Percentiles rank a stretch among this genome's conserved stretches.
Evolutionary conservation across 2,113 vertebrate genomes (phyloP).

Genomic region (Nycticebus coucang): DNA sequence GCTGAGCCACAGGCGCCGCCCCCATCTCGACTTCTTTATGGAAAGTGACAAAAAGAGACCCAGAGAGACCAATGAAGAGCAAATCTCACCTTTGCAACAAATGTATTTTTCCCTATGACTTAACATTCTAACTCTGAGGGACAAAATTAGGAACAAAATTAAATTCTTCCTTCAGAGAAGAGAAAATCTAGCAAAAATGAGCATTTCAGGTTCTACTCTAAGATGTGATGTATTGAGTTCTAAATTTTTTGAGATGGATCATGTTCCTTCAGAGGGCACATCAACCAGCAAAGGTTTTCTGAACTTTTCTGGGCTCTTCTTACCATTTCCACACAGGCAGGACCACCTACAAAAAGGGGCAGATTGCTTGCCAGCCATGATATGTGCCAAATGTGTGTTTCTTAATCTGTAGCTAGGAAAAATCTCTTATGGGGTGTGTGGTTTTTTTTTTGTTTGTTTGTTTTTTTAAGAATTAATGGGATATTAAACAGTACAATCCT

Average conservation of each 20-base stretch:
- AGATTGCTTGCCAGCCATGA: neutral
- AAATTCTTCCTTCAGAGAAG: slow-evolving; percentile 7
- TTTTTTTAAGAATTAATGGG: neutral
- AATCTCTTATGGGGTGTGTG: neutral
- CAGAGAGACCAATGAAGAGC: neutral
- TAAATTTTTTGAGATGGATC: neutral
- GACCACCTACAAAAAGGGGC: neutral
- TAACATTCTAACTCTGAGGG: slow-evolving; percentile 39
- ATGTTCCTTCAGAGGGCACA: neutral
- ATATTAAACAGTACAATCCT: neutral
- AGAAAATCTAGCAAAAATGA: neutral
- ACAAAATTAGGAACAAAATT: slow-evolving; percentile 58
- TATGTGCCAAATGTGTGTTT: neutral
- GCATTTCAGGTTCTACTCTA: neutral
- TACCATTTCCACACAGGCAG: neutral
- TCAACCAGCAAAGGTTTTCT: neutral
- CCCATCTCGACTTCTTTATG: slow-evolving; percentile 34
- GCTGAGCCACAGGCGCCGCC: no score
- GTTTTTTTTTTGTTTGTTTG: no score
- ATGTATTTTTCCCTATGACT: neutral
- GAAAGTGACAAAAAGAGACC: neutral
- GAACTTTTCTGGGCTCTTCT: neutral
- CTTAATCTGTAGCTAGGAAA: neutral
- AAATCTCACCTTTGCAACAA: neutral
- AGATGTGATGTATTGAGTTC: neutral